Evolutionary conservation across 2,797 vertebrate species (phyloP), one percentile per base, ranked within the genome.

Genomic region (Myotis pilosus): DNA sequence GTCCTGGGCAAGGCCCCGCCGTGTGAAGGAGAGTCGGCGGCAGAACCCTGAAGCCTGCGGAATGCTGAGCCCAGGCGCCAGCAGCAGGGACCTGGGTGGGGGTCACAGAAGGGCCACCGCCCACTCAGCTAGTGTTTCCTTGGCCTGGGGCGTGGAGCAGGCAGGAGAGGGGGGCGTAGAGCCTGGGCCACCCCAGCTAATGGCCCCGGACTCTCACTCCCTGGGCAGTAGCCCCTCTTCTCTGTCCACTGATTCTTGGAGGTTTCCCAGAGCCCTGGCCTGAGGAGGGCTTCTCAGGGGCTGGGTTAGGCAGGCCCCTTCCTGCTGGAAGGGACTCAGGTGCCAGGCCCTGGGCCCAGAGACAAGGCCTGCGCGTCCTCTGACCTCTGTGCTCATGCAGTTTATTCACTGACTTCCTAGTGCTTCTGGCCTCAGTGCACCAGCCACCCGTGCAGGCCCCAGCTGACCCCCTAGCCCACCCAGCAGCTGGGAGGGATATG

Each of bases 121-220:
- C 12, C 5, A 16, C 25, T 49, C 33, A 38, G 41, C 82, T 51
- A 16, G n/a, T 2, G 10, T n/a, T 89, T 49, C 49, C 28, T 51
- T 44, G 64, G 36, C 60, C 76, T 8, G 57, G 30, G 69, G 51
- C 1, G 0, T 36, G 2, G 8, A 13, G 19, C 89, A 57, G 51
- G 68, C 25, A 33, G 41, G 74, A 49, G 33, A 80, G 71, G 51
- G 62, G 44, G 36, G 15, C 22, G 13, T 20, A 7, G 38, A 12
- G 6, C n/a, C 55, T 7, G 38, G 71, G 55, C 69, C 47, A 15
- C 53, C 36, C 64, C 3, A 17, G 84, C 49, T 64, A 83, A 75
- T 44, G 82, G 84, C 8, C 92, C 89, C 87, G 92, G 87, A 83
- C 88, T 90, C 72, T 71, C 88, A 93, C 91, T 68, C 79, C 49